phyloP scores from a whole-genome alignment of 2,888 invertebrate genomes.

The Sialis fuliginosa region DNA sequence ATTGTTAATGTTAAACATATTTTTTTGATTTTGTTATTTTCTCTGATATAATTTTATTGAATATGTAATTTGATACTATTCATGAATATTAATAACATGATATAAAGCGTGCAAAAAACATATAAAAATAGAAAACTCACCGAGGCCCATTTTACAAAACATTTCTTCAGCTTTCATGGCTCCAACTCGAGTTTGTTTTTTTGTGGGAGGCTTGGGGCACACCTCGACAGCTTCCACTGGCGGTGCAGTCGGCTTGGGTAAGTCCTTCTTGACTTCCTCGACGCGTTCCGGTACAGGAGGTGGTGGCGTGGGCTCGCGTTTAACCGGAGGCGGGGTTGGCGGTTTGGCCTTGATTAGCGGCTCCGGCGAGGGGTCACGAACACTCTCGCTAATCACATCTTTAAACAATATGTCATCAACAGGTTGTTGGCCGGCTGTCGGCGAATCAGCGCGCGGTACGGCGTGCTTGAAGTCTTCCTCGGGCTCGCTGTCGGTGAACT shows the following conservation, averaged over 20 bases:
- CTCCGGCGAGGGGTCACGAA: constrained; percentile 10
- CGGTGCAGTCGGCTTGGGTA: background rate
- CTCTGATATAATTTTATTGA: too few species aligned
- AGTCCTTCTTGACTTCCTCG: background rate
- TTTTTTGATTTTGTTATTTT: too few species aligned
- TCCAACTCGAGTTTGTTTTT: constrained; percentile 9
- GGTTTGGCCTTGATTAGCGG: constrained; percentile 6
- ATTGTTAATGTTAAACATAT: too few species aligned
- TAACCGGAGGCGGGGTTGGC: constrained; percentile 11
- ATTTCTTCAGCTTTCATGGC: constrained; percentile 49
- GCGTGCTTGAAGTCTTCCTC: constrained; percentile 18
- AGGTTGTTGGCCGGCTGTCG: background rate
- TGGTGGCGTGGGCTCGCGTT: constrained; percentile 9
- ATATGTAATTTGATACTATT: too few species aligned
- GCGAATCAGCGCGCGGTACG: constrained; percentile 2
- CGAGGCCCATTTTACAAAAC: constrained; percentile 54
- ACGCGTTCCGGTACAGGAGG: constrained; percentile 6
- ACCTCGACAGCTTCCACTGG: background rate
- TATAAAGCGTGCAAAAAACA: background rate
- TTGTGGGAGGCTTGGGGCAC: background rate
- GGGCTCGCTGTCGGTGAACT: constrained; percentile 38
- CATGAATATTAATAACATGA: too few species aligned
- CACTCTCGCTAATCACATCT: constrained; percentile 16
- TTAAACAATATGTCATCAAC: constrained; percentile 15
- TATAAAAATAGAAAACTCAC: constrained; percentile 29